These are phyloP conservation scores for Chloropsis cyanopogon DNA, from an alignment of 2,113 vertebrate species.

Conservation along the genomic window DNA sequence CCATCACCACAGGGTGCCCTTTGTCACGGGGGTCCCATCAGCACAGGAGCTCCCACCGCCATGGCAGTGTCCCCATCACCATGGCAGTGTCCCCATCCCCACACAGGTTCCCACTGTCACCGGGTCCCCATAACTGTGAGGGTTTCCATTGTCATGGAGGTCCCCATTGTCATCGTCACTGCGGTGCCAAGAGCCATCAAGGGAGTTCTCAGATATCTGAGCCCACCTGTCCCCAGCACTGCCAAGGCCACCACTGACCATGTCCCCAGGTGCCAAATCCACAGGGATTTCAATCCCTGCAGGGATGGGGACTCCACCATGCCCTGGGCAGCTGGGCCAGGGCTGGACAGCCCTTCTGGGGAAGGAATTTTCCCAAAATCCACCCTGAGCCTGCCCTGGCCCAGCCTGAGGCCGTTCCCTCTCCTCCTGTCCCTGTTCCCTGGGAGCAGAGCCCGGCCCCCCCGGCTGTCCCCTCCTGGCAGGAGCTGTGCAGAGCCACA, in stretches of 20 bases:
- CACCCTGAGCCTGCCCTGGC: not conserved
- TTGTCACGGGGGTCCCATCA: not conserved
- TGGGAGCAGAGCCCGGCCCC: not conserved
- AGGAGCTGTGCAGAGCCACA: not conserved
- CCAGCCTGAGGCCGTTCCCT: not conserved
- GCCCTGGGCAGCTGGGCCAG: not conserved
- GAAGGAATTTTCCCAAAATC: not conserved
- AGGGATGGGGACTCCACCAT: rapidly evolving
- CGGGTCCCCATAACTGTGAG: not conserved
- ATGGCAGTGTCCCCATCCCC: not conserved
- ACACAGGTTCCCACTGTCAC: not conserved
- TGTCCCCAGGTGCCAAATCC: not conserved
- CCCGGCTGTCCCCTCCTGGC: not conserved
- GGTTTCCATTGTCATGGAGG: not conserved
- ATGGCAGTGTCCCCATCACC: not conserved
- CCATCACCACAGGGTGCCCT: not conserved
- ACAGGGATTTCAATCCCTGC: rapidly evolving
- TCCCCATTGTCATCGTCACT: rapidly evolving
- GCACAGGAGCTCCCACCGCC: too few relatives aligned
- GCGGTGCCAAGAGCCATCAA: too few relatives aligned
- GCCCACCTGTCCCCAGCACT: rapidly evolving
- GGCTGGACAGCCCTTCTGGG: not conserved
- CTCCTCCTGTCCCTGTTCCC: not conserved
- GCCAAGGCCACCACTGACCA: not conserved
- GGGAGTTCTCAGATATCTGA: not conserved